These are phyloP conservation scores for Poeciliopsis occidentalis DNA, from an alignment of 2,113 vertebrate genomes.

Conservation along the genomic window DNA sequence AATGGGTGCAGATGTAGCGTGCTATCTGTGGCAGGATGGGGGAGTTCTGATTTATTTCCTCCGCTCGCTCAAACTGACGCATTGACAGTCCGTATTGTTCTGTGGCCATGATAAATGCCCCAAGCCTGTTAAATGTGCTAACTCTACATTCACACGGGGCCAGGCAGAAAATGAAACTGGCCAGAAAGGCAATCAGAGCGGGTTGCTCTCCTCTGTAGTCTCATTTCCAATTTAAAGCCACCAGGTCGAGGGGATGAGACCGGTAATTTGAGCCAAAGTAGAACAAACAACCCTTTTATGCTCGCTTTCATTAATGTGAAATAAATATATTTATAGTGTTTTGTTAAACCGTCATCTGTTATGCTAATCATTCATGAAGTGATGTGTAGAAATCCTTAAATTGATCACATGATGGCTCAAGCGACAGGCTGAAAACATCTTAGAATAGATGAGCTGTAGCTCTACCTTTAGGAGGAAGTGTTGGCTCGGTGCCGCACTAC, in stretches of 20 bases:
- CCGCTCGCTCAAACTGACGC: conserved; percentile 58
- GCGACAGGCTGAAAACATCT: conserved; percentile 15
- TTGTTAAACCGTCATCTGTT: conserved; percentile 31
- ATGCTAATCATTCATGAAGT: conserved; percentile 32
- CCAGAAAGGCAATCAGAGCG: conserved; percentile 32
- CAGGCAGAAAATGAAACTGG: conserved; percentile 20
- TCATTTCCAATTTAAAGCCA: conserved; percentile 63
- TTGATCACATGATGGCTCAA: conserved; percentile 25
- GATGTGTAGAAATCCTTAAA: conserved; percentile 8
- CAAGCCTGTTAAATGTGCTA: conserved; percentile 55
- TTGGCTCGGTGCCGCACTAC: conserved; percentile 7
- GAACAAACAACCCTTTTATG: conserved; percentile 54
- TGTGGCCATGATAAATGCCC: conserved; percentile 71
- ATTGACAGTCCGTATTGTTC: conserved; percentile 63
- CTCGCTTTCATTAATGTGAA: conserved; percentile 13
- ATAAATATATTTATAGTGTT: conserved; percentile 19
- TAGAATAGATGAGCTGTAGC: neutral
- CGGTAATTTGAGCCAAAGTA: conserved; percentile 39
- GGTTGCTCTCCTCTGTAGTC: conserved; percentile 28
- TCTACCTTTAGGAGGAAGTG: neutral
- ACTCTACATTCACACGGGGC: conserved; percentile 37
- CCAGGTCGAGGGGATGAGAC: conserved; percentile 23
- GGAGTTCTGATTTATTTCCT: conserved; percentile 71
- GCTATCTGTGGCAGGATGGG: conserved; percentile 55
- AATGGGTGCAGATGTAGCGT: conserved; percentile 41